Percentiles rank a stretch among this genome's conserved stretches.
These are phyloP conservation scores for Heterodera carotae DNA, from an alignment of 1,140 invertebrate species.

Conservation along the genomic window DNA sequence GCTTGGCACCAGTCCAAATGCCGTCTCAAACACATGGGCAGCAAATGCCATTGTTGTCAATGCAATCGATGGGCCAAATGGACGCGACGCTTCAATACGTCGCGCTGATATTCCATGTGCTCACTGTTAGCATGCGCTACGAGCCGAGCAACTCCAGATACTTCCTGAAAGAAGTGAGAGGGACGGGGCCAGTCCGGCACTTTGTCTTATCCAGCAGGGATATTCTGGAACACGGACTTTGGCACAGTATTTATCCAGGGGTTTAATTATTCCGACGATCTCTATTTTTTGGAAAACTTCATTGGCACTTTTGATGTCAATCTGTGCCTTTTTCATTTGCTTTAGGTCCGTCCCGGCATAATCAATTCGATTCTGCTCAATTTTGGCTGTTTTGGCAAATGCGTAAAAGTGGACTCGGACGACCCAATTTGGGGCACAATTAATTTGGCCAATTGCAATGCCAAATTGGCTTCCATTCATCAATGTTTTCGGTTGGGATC, in stretches of 20 bases:
- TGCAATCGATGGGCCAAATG: slow-evolving; percentile 19
- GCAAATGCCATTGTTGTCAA: slow-evolving; percentile 21
- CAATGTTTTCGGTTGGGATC: slow-evolving; percentile 84
- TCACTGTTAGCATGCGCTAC: slow-evolving; percentile 95
- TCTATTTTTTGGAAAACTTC: no score
- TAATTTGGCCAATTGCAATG: slow-evolving; percentile 65
- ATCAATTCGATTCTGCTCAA: slow-evolving; percentile 53
- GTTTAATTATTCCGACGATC: no score
- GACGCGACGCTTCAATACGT: slow-evolving; percentile 68
- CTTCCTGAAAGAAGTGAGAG: slow-evolving; percentile 85
- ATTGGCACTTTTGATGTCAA: no score
- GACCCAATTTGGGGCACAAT: slow-evolving; percentile 44
- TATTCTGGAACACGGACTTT: no score
- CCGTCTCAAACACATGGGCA: slow-evolving; percentile 64
- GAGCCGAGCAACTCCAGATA: slow-evolving; percentile 98
- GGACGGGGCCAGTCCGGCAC: no score
- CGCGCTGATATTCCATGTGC: slow-evolving; percentile 87
- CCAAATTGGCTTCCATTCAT: slow-evolving; percentile 86
- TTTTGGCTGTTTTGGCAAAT: slow-evolving; percentile 52
- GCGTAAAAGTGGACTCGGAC: slow-evolving; percentile 43
- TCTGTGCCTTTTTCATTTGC: slow-evolving; percentile 2
- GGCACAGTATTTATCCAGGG: no score
- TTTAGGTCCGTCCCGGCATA: slow-evolving; percentile 55
- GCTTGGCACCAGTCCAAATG: slow-evolving; percentile 67
- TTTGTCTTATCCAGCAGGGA: no score